These are phyloP conservation scores for Sylvietta virens DNA, from an alignment of 2,113 vertebrate genomes.

Conservation along the genomic window DNA sequence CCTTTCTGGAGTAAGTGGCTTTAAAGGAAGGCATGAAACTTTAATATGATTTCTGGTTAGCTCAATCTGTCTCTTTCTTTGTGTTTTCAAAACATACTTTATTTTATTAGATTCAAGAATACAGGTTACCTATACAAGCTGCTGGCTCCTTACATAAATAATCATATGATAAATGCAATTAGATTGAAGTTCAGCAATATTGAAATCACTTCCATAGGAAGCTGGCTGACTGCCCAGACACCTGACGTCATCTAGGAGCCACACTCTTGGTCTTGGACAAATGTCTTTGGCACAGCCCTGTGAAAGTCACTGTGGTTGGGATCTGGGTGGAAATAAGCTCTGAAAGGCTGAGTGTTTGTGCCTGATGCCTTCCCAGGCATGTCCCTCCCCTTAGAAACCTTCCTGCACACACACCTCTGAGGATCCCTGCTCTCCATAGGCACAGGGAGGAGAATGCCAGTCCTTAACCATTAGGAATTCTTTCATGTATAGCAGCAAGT, in stretches of 20 bases:
- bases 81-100: not conserved
- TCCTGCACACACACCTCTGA: not conserved
- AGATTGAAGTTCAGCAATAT: constrained; percentile 3
- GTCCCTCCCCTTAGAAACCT: not conserved
- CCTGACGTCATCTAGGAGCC: constrained; percentile 28
- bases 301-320: not conserved
- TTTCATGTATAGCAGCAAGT: not conserved
- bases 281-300: constrained; percentile 15
- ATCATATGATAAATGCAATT: constrained; percentile 23
- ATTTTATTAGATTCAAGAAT: not conserved
- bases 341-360: not conserved
- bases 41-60: not conserved
- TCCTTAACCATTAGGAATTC: not conserved
- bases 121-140: not conserved
- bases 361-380: not conserved
- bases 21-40: constrained; percentile 12
- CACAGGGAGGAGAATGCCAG: not conserved
- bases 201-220: constrained; percentile 38
- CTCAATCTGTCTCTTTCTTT: not conserved
- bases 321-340: not conserved
- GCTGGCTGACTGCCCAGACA: not conserved
- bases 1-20: not conserved
- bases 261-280: not conserved
- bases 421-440: not conserved
- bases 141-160: constrained; percentile 2